Evolutionary conservation across 2,113 vertebrate species (phyloP), one percentile per base, ranked within the genome.

Genomic region (Eurystomus gularis): DNA sequence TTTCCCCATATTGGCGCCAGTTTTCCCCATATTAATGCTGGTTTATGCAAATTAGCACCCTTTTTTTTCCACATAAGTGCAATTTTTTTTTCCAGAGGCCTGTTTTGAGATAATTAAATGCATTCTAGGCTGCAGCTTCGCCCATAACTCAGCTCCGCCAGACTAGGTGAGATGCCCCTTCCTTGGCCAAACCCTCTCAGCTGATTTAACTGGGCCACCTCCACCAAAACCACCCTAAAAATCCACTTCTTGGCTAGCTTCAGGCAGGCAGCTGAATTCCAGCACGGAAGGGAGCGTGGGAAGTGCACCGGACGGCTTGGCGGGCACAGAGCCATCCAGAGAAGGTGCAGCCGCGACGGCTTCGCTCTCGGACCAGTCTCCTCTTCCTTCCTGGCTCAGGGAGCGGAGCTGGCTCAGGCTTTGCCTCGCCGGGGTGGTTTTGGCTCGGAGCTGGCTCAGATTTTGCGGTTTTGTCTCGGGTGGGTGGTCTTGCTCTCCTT

Each of bases 201-300:
- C 88, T 93, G 46, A 77, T 81, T 86, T 84, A 35, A 78, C 24
- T 73, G 21, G 4, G 5, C 52, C 35, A 73, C 51, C 7, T 11
- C 65, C 44, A n/a, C 23, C 4, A 24, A 55, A 61, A 35, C n/a
- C n/a, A 14, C 20, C 42, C 28, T 14, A 65, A 61, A 3, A 18
- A 18, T 28, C 31, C 15, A 78, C 65, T 66, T 88, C 55, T 13
- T 88, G 13, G 88, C 44, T 58, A 31, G 52, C 61, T 95, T 96
- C 86, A 70, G 46, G 26, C 78, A 92, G 75, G 86, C 82, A 90
- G 86, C 86, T 71, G 82, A 93, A 88, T 90, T 90, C 42, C 29
- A 70, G 60, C 13, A 84, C 35, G 2, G 94, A 93, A 96, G 91
- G 75, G 48, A 95, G 79, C 1, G 88, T 94, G 85, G 94, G 94